Evolutionary conservation across 2,888 invertebrate genomes (phyloP).

Genomic region (Archips crataeganus): DNA sequence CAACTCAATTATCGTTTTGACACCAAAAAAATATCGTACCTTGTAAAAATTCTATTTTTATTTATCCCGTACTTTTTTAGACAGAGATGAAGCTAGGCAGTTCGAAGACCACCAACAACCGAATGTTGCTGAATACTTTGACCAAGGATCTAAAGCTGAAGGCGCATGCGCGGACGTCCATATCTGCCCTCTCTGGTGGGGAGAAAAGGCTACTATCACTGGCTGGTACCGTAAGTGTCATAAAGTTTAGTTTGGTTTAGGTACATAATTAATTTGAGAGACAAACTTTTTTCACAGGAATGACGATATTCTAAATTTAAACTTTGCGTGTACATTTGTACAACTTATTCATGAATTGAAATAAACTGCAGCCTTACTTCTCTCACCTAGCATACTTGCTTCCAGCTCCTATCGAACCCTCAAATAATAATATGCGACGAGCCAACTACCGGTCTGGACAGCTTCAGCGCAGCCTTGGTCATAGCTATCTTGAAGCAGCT

Average conservation of each 20-base stretch:
- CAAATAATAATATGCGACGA: slow-evolving; percentile 96
- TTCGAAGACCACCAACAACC: slow-evolving; percentile 54
- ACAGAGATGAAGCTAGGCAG: slow-evolving; percentile 78
- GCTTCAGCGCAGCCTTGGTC: slow-evolving; percentile 93
- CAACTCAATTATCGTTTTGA: too few species aligned
- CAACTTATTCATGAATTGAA: too few species aligned
- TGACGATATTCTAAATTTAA: too few species aligned
- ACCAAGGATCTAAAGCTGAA: slow-evolving; percentile 89
- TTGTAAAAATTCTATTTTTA: background rate
- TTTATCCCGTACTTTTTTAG: slow-evolving; percentile 57
- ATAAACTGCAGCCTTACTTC: background rate
- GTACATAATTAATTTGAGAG: too few species aligned
- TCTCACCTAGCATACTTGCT: slow-evolving; percentile 32
- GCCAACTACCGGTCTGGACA: slow-evolving; percentile 96
- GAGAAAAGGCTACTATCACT: slow-evolving; percentile 93
- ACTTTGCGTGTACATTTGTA: too few species aligned
- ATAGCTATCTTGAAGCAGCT: slow-evolving; percentile 88
- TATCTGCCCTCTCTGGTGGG: slow-evolving; percentile 93
- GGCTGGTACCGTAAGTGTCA: slow-evolving; percentile 90
- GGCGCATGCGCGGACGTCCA: slow-evolving; percentile 87
- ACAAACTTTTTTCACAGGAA: too few species aligned
- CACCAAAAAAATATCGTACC: too few species aligned
- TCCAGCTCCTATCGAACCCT: slow-evolving; percentile 93
- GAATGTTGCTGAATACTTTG: slow-evolving; percentile 66
- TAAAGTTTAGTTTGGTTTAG: too few species aligned